Conservation (phyloP, 1,140 invertebrate genomes). For the Neodiprion fabricii region DNA sequence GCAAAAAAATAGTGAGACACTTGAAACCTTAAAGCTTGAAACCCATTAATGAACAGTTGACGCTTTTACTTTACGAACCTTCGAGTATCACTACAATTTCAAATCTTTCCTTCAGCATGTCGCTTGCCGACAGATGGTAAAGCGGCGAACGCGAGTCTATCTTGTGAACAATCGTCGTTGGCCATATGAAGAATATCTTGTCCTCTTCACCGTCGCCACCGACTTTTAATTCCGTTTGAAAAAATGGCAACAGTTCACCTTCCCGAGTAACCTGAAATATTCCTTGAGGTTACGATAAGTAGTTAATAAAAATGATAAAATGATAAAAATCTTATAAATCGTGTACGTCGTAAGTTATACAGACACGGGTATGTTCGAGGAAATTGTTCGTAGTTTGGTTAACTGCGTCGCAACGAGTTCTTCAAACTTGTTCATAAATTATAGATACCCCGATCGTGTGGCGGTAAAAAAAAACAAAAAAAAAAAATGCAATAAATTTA, state of each 20-base stretch:
- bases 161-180: constrained; percentile 84
- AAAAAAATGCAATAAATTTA: too few relatives aligned
- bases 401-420: too few relatives aligned
- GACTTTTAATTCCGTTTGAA: constrained; percentile 82
- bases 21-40: too few relatives aligned
- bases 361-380: too few relatives aligned
- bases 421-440: too few relatives aligned
- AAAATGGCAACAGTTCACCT: constrained; percentile 84
- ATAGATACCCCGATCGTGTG: too few relatives aligned
- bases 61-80: constrained; percentile 64
- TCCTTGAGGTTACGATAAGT: constrained; percentile 12
- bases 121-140: constrained; percentile 85
- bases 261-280: constrained; percentile 72
- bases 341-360: too few relatives aligned
- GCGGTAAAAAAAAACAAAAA: too few relatives aligned
- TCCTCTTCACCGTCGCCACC: constrained; percentile 85
- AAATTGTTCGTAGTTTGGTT: too few relatives aligned
- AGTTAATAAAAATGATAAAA: constrained; percentile 7
- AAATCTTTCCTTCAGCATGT: constrained; percentile 88
- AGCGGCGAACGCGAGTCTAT: constrained; percentile 86
- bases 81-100: constrained; percentile 97
- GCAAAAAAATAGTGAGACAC: too few relatives aligned
- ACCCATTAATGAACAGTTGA: too few relatives aligned
- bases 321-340: not conserved
- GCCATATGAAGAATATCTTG: constrained; percentile 94